Percentiles rank a stretch among this genome's conserved stretches.
These are phyloP conservation scores for Lasioglossum albipes DNA, from an alignment of 1,140 invertebrate species.

Conservation along the genomic window DNA sequence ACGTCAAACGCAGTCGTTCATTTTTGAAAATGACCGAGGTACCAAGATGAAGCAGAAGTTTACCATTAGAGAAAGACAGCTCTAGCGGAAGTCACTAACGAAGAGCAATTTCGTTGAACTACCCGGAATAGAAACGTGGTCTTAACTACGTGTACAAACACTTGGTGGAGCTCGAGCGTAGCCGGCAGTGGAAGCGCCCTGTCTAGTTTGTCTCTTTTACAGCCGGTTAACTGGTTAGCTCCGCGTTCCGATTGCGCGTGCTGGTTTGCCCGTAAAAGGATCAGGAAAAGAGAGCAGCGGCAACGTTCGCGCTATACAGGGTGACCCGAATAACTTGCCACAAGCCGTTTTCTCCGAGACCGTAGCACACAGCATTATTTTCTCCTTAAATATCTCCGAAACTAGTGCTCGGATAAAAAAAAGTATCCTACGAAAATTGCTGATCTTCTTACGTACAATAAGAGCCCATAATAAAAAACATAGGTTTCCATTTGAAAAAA, in stretches of 20 bases:
- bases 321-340: too few species aligned
- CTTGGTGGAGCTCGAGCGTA: conserved; percentile 5
- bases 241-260: neutral
- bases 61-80: neutral
- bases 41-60: neutral
- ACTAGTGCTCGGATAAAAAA: too few species aligned
- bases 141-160: conserved; percentile 24
- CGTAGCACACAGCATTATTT: too few species aligned
- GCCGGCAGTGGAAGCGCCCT: neutral
- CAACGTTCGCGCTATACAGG: neutral
- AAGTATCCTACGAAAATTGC: too few species aligned
- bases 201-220: conserved; percentile 10
- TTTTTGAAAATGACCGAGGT: neutral
- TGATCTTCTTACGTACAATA: too few species aligned
- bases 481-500: too few species aligned
- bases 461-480: too few species aligned
- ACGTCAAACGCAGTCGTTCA: neutral
- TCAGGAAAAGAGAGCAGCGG: conserved; percentile 16
- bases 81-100: conserved; percentile 19
- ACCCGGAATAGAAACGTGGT: conserved; percentile 37
- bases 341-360: too few species aligned
- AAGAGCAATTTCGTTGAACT: conserved; percentile 35
- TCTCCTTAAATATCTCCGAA: too few species aligned
- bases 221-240: neutral
- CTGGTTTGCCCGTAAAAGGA: neutral